Evolutionary conservation across 37 sponge, comb jelly and placozoan species (phyloP), one percentile per base, ranked within the genome.

Genomic region (Beroe forskalii): DNA sequence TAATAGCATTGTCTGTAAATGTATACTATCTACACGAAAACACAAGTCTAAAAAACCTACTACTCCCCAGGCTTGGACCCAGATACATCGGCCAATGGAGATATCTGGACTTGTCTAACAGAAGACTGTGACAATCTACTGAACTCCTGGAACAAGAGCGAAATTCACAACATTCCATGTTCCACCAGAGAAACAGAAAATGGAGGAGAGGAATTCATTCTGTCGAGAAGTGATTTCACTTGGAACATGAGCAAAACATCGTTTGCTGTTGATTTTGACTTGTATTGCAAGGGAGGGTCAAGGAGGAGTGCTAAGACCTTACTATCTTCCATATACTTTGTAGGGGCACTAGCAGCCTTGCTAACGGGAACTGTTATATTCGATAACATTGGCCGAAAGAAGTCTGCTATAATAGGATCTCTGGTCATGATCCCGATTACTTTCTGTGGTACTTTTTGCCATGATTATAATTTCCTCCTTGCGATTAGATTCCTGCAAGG

Each of bases 311-410:
- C 27, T 1, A 27, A 25, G 17, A 44, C 44, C 6, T 48, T 80
- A 0, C 55, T 80, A 8, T 80, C 86, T 27, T 80, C 86, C 55
- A 80, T 80, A 14, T 80, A 44, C 86, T 80, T 80, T 42, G 24
- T 30, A 41, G 86, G 86, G n/a, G 86, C 86, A 1, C 48, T 80
- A 27, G 22, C 86, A 12, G 86, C 38, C 1, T 24, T 80, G 31
- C 17, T 80, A 6, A 25, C 35, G 19, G 86, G 86, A 23, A 38
- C 48, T 23, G 12, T 43, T 1, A 35, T 44, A 38, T 80, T 44
- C 30, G 86, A 80, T 25, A 9, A 80, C 55, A n/a, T 80, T 14
- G 86, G 86, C 1, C 23, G 86, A 3, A 40, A 43, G 55, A 41
- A 27, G 22, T 39, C 48, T n/a, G 86, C 86, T 48, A 27, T 17